Evolutionary conservation across 92 coral and sea anemone genomes (phyloP), one percentile per base, ranked within the genome.

Genomic region (Porites divaricata): DNA sequence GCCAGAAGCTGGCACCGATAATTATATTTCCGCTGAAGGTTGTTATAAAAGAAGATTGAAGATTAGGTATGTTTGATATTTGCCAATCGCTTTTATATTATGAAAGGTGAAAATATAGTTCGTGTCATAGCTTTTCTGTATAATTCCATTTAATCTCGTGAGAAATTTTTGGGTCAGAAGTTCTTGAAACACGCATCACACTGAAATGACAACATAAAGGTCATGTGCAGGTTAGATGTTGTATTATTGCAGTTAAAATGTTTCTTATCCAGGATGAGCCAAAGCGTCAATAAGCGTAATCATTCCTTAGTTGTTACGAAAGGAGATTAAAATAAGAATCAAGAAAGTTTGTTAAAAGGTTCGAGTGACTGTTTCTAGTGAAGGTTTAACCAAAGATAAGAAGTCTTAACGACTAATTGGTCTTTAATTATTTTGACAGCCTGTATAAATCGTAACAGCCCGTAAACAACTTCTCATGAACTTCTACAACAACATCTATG

Each of bases 251-350:
- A 19, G 28, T 48, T 77, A 12, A 41, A 5, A 54, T 8, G 59
- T 54, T 54, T 54, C 58, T 77, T 20, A 51, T 25, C 84, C n/a
- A 5, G n/a, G 67, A 79, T 68, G 53, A 79, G 54, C 66, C 26
- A 8, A 13, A 52, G 65, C 45, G 75, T 79, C 84, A 79, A 79
- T 69, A 66, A 66, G 10, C 56, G 19, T 65, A 45, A 19, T 51
- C 83, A 78, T 78, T 22, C 84, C 84, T 54, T 28, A 17, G 84
- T 79, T 79, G 75, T 66, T 26, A 79, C 28, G 84, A 67, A 67
- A 19, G 10, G 13, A 23, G 72, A 76, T 86, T 50, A 85, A 80
- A 53, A 53, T 10, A 53, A 53, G 4, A 53, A 14, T 14, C 58
- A 53, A 9, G 12, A 53, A 53, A 10, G 58, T 11, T 1, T 54